phyloP scores from a whole-genome alignment of 1,140 invertebrate genomes.

The Drosophila saltans region DNA sequence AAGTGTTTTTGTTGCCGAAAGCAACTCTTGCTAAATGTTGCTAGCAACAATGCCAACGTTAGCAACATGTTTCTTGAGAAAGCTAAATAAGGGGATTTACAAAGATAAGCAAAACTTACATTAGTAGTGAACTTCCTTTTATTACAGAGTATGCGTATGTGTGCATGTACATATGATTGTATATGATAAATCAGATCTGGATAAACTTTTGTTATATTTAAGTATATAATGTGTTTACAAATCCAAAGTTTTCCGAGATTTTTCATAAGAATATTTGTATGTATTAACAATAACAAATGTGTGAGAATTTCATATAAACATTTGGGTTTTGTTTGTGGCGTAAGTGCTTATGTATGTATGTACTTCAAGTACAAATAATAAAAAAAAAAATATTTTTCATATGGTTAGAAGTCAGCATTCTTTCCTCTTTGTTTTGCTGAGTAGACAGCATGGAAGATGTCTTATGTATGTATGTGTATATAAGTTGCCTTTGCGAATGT shows the following conservation, averaged over 20 bases:
- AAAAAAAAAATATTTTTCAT: not conserved
- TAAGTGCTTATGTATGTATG: not conserved
- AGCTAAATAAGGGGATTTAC: too few species aligned
- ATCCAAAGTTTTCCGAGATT: too few species aligned
- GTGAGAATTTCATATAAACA: not conserved
- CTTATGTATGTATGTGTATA: slow-evolving; percentile 4
- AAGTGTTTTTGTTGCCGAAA: not conserved
- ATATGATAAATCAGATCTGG: too few species aligned
- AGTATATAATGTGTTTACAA: too few species aligned
- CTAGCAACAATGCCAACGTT: not conserved
- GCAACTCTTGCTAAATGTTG: not conserved
- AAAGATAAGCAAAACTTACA: too few species aligned
- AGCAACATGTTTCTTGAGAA: not conserved
- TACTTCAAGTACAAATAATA: slow-evolving; percentile 2
- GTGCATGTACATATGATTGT: too few species aligned
- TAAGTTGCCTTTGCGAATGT: too few species aligned
- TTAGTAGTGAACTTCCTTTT: too few species aligned
- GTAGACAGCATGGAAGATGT: not conserved
- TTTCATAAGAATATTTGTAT: too few species aligned
- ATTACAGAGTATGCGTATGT: too few species aligned
- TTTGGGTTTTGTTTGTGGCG: not conserved
- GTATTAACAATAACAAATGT: too few species aligned
- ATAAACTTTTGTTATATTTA: too few species aligned
- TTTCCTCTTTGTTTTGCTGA: not conserved
- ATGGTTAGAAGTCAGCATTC: not conserved